Evolutionary conservation across 2,888 invertebrate species (phyloP).

Genomic region (Megalurothrips usitatus): DNA sequence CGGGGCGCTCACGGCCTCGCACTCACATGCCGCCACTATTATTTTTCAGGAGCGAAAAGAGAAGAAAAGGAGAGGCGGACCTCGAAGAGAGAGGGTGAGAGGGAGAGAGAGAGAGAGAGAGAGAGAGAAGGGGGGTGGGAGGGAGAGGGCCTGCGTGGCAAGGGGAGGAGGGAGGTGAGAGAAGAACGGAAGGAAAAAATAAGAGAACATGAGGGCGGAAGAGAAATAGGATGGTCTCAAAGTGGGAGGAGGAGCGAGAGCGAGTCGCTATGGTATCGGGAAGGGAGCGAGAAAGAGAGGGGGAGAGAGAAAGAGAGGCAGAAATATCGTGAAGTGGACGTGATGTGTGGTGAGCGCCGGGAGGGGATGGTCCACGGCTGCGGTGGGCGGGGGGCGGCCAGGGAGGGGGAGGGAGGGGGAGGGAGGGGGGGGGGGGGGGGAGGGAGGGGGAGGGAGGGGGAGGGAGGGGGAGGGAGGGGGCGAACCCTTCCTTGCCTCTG

Average conservation of each 20-base stretch:
- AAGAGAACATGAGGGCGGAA: not conserved
- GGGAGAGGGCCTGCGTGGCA: not conserved
- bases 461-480: not conserved
- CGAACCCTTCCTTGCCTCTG: not conserved
- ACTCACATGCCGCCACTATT: not conserved
- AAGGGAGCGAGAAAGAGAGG: not conserved
- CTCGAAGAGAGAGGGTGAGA: not conserved
- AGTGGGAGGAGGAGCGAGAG: not conserved
- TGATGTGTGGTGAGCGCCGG: too few species aligned
- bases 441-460: not conserved
- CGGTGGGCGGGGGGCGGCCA: too few species aligned
- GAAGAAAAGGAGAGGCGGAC: too few species aligned
- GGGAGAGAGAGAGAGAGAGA: not conserved
- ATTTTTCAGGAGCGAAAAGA: not conserved
- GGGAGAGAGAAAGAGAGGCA: not conserved
- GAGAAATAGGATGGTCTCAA: not conserved
- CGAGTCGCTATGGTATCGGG: not conserved
- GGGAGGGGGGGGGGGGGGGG: not conserved
- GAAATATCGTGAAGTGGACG: slow-evolving; percentile 11
- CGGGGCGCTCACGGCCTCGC: not conserved
- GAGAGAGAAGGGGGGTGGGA: not conserved
- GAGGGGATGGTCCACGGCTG: too few species aligned
- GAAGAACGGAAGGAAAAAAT: not conserved
- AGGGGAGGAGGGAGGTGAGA: not conserved
- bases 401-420: not conserved